Percentiles rank a stretch among this genome's conserved stretches.
Evolutionary conservation across 2,113 vertebrate genomes (phyloP).

Genomic region (Spea multiplicata): DNA sequence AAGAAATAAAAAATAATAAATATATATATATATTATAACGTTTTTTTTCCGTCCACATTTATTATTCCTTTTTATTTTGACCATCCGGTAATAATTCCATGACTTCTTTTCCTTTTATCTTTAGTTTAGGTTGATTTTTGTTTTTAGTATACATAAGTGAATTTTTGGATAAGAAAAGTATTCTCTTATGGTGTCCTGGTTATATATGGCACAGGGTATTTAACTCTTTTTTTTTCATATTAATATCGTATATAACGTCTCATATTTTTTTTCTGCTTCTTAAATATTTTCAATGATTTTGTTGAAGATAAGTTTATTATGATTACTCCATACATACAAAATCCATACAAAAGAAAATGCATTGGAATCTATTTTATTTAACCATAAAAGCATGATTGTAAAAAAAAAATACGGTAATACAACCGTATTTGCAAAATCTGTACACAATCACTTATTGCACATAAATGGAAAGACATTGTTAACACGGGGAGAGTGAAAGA

Average conservation of each 20-base stretch:
- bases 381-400: no score
- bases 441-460: no score
- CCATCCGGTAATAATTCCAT: background rate
- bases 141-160: background rate
- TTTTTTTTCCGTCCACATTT: background rate
- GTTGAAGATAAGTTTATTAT: constrained; percentile 27
- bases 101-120: background rate
- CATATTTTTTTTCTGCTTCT: constrained; percentile 19
- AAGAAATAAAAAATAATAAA: background rate
- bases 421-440: no score
- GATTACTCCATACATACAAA: constrained; percentile 3
- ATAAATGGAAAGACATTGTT: no score
- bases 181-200: constrained; percentile 25
- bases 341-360: background rate
- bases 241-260: constrained; percentile 19
- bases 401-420: no score
- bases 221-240: background rate
- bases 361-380: no score
- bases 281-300: constrained; percentile 12
- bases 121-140: constrained; percentile 19
- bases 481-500: no score
- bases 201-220: constrained; percentile 15
- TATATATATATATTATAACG: no score
- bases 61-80: background rate
- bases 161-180: constrained; percentile 14